These are phyloP conservation scores for Sitta carolinensis DNA, from an alignment of 2,797 vertebrate species.

Conservation along the genomic window DNA sequence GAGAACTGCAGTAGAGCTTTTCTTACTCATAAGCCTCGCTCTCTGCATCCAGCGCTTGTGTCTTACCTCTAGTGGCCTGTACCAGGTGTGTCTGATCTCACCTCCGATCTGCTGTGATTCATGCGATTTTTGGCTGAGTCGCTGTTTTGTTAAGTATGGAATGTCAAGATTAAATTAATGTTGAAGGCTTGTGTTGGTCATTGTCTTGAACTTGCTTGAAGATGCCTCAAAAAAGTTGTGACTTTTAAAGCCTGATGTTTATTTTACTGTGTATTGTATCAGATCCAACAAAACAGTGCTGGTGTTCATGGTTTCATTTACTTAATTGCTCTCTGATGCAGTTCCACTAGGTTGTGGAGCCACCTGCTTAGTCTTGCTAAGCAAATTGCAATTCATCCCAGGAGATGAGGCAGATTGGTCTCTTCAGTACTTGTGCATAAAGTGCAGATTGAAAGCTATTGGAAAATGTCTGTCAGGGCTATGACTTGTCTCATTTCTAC, in stretches of 20 bases:
- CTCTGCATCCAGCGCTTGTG: not conserved
- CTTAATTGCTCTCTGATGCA: not conserved
- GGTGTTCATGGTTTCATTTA: not conserved
- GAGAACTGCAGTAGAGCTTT: not conserved
- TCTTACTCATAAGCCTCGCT: not conserved
- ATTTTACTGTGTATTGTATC: not conserved
- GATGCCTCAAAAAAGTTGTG: not conserved
- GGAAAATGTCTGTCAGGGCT: fast-evolving
- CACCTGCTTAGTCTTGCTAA: not conserved
- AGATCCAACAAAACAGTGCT: not conserved
- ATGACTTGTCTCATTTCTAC: not conserved
- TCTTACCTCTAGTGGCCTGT: not conserved
- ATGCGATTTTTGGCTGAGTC: not conserved
- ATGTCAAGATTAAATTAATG: not conserved
- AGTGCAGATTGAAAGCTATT: not conserved
- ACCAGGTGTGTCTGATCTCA: not conserved
- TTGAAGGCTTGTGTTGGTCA: not conserved
- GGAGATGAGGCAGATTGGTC: not conserved
- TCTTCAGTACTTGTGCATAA: not conserved
- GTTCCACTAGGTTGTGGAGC: not conserved
- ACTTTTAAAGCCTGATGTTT: not conserved
- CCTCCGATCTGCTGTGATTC: not conserved
- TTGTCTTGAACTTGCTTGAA: not conserved
- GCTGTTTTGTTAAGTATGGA: not conserved
- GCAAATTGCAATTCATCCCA: not conserved